Evolutionary conservation across 2,113 vertebrate genomes (phyloP).

Genomic region (Danio rerio): GRCz12tu NC_133176.1:25367001-25367500

Average conservation of each 20-base stretch:
- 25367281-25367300: conserved; percentile 54
- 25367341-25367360: conserved; percentile 62
- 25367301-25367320: conserved; percentile 48
- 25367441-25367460: background rate
- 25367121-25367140: conserved; percentile 13
- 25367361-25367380: conserved; percentile 58
- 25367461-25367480: conserved; percentile 16
- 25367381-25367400: conserved; percentile 67
- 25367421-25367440: background rate
- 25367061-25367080: conserved; percentile 19
- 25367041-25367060: conserved; percentile 26
- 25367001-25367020: conserved; percentile 33
- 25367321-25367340: conserved; percentile 66
- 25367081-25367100: conserved; percentile 51
- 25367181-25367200: conserved; percentile 54
- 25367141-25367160: conserved; percentile 27
- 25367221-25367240: conserved; percentile 17
- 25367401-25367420: conserved; percentile 34
- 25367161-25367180: conserved; percentile 54
- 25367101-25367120: conserved; percentile 37
- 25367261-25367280: conserved; percentile 44
- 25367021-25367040: conserved; percentile 34
- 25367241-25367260: conserved; percentile 43
- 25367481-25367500: conserved; percentile 4
- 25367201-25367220: conserved; percentile 31